phyloP scores from a whole-genome alignment of 2,888 invertebrate genomes.

The Gasteruption jaculator region DNA sequence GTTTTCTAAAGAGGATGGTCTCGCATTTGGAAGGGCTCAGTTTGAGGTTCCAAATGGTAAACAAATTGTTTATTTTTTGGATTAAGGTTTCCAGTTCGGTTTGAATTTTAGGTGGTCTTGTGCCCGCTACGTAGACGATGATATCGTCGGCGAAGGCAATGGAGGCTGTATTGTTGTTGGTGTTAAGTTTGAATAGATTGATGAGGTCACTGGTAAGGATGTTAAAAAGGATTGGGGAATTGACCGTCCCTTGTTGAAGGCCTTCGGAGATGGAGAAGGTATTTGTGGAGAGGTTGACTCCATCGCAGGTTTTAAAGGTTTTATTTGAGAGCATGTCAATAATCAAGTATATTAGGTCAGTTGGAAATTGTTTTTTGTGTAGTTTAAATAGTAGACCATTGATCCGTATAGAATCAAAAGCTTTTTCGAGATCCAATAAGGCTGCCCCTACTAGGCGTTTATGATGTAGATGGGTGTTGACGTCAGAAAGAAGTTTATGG shows the following conservation, averaged over 20 bases:
- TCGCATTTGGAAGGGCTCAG: conserved; percentile 23
- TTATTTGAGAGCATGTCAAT: no score
- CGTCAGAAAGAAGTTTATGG: conserved; percentile 7
- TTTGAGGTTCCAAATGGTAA: conserved; percentile 18
- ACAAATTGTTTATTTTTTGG: no score
- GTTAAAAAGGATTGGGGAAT: conserved; percentile 13
- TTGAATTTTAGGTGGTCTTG: no score
- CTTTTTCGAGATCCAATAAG: conserved; percentile 13
- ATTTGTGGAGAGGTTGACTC: not conserved
- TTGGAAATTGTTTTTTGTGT: no score
- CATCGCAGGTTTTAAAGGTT: not conserved
- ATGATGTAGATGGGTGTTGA: no score
- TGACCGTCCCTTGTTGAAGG: conserved; percentile 15
- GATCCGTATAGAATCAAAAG: no score
- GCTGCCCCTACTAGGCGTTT: no score
- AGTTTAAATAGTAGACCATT: no score
- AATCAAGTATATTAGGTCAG: no score
- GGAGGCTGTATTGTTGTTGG: not conserved
- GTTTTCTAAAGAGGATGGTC: conserved; percentile 21
- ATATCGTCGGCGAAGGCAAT: conserved; percentile 20
- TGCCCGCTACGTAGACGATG: conserved; percentile 11
- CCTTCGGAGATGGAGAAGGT: conserved; percentile 7
- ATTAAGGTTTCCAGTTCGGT: no score
- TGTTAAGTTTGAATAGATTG: conserved; percentile 2
- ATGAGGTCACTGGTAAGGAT: conserved; percentile 13